Evolutionary conservation across 2,113 vertebrate genomes (phyloP).

Genomic region (Proterorhinus semilunaris): DNA sequence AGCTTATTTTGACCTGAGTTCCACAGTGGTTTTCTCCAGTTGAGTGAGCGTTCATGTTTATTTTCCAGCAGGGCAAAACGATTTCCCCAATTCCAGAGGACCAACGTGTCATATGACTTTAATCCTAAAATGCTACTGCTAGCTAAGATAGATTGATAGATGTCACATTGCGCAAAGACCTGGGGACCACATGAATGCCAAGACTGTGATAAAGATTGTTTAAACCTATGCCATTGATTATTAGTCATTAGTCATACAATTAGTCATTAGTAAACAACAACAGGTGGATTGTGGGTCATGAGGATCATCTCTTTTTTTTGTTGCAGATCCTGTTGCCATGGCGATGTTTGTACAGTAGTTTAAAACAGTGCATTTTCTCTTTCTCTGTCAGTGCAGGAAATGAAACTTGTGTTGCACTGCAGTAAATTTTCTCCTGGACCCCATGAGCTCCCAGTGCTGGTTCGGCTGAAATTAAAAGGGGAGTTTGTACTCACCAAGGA

Average conservation of each 20-base stretch:
- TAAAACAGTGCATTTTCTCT: slow-evolving; percentile 41
- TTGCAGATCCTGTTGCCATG: slow-evolving; percentile 59
- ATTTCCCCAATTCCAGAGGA: too few species aligned
- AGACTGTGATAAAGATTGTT: not conserved
- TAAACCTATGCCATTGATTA: not conserved
- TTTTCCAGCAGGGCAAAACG: too few species aligned
- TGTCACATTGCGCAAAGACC: too few species aligned
- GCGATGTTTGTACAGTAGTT: slow-evolving; percentile 63
- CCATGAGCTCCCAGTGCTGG: slow-evolving; percentile 43
- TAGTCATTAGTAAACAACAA: not conserved
- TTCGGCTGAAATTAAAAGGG: slow-evolving; percentile 62
- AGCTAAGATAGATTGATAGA: too few species aligned
- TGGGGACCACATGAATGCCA: too few species aligned
- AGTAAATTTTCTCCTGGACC: slow-evolving; percentile 46
- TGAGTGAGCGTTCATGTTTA: too few species aligned
- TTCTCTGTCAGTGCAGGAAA: slow-evolving; percentile 47
- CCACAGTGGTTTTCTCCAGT: too few species aligned
- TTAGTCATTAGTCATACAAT: not conserved
- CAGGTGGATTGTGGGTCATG: slow-evolving; percentile 29
- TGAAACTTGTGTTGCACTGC: slow-evolving; percentile 48
- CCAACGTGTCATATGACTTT: too few species aligned
- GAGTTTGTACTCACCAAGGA: slow-evolving; percentile 39
- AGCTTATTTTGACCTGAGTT: too few species aligned
- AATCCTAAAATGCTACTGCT: too few species aligned
- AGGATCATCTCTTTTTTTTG: slow-evolving; percentile 26